These are phyloP conservation scores for Eurystomus glaucurus DNA, from an alignment of 2,797 vertebrate species.

Conservation along the genomic window DNA sequence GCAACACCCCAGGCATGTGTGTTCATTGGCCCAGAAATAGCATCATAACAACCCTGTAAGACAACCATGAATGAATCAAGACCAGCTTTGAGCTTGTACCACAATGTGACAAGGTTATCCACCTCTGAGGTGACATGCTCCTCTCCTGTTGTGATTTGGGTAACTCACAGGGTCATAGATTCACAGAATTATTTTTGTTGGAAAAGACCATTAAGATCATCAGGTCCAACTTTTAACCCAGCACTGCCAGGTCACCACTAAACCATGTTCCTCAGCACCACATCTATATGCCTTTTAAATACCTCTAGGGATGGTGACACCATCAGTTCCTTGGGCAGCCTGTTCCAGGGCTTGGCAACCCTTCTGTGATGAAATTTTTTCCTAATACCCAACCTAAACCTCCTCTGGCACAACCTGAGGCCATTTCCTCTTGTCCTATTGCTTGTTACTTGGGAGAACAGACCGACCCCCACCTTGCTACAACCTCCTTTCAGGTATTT, in stretches of 20 bases:
- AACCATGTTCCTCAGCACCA: neutral
- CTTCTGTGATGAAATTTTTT: neutral
- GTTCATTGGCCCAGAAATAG: constrained; percentile 83
- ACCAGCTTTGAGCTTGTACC: neutral
- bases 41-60: constrained; percentile 84
- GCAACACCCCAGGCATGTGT: constrained; percentile 86
- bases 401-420: neutral
- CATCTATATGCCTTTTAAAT: neutral
- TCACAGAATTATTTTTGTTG: neutral
- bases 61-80: neutral
- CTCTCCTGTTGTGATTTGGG: neutral
- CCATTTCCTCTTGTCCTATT: neutral
- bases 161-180: neutral
- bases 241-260: neutral
- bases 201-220: neutral
- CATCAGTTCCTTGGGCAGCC: neutral
- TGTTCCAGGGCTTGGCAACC: neutral
- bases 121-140: neutral
- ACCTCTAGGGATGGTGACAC: neutral
- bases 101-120: neutral
- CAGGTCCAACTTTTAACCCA: neutral
- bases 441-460: neutral
- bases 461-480: neutral
- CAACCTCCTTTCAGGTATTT: neutral
- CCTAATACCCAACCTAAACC: neutral